Percentiles rank a stretch among this genome's conserved stretches.
Evolutionary conservation across 2,888 invertebrate genomes (phyloP).

Genomic region (Drosophila robusta): DNA sequence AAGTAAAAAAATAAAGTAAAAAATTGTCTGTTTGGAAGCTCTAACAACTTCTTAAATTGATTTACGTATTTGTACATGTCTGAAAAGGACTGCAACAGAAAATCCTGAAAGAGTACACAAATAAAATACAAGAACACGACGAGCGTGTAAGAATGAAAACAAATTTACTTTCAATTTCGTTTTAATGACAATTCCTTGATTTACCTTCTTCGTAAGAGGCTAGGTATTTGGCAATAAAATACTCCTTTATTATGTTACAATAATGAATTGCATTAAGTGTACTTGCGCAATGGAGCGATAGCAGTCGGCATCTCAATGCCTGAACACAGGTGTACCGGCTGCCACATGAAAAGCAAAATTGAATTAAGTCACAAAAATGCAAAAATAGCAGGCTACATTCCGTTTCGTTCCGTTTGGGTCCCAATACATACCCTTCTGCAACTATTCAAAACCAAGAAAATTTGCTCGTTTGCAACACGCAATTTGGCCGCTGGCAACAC

Average conservation of each 20-base stretch:
- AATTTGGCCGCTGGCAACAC: conserved; percentile 28
- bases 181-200: conserved; percentile 61
- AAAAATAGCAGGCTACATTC: conserved; percentile 24
- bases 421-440: conserved; percentile 27
- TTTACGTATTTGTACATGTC: conserved; percentile 57
- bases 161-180: conserved; percentile 68
- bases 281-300: conserved; percentile 37
- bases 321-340: conserved; percentile 59
- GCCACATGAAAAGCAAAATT: conserved; percentile 49
- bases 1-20: too few species aligned
- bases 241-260: conserved; percentile 60
- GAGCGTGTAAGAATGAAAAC: conserved; percentile 25
- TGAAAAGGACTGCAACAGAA: conserved; percentile 31
- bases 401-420: neutral
- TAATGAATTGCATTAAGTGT: conserved; percentile 70
- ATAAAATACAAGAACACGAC: neutral
- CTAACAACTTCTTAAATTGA: conserved; percentile 45
- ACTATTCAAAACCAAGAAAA: conserved; percentile 33
- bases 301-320: conserved; percentile 25
- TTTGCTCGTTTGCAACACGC: neutral
- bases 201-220: conserved; percentile 46
- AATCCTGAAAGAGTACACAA: conserved; percentile 15
- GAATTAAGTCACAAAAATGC: conserved; percentile 62
- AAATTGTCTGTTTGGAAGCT: neutral
- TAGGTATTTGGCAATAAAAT: conserved; percentile 11